A percentile compares a stretch with the other conserved stretches of the same genome.
These are phyloP conservation scores for Melanchra persicariae DNA, from an alignment of 2,888 invertebrate species.

Conservation along the genomic window DNA sequence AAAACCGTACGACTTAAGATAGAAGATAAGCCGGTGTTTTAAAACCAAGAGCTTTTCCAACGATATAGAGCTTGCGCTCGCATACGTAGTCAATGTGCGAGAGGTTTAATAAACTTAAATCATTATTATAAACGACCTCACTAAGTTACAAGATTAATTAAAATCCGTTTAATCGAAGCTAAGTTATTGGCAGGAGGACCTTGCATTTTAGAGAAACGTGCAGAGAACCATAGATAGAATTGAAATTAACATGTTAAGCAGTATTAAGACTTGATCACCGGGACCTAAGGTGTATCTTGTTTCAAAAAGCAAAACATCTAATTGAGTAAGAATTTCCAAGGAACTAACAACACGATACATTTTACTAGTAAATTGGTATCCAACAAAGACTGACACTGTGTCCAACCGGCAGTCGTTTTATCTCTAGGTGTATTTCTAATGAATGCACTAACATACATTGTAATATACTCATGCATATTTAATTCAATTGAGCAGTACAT, in stretches of 20 bases:
- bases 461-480: conserved; percentile 73
- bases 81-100: not conserved
- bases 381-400: conserved; percentile 83
- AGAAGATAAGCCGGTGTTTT: conserved; percentile 8
- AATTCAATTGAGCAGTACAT: conserved; percentile 63
- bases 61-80: not conserved
- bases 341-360: conserved; percentile 69
- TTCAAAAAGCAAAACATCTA: conserved; percentile 39
- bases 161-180: conserved; percentile 11
- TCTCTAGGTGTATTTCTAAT: conserved; percentile 82
- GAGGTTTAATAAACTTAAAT: conserved; percentile 16
- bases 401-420: conserved; percentile 83
- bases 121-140: conserved; percentile 21
- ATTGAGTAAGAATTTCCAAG: conserved; percentile 64
- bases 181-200: conserved; percentile 4
- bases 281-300: conserved; percentile 11
- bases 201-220: conserved; percentile 5
- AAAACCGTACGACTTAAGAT: not conserved
- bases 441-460: conserved; percentile 79
- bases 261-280: not conserved
- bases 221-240: not conserved
- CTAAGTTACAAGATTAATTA: conserved; percentile 14
- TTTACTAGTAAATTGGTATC: conserved; percentile 67
- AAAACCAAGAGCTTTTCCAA: not conserved
- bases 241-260: not conserved